A percentile compares a stretch with the other conserved stretches of the same genome.
Conservation (phyloP, 92 coral and sea anemone genomes). For the Palythoa grandis region DNA sequence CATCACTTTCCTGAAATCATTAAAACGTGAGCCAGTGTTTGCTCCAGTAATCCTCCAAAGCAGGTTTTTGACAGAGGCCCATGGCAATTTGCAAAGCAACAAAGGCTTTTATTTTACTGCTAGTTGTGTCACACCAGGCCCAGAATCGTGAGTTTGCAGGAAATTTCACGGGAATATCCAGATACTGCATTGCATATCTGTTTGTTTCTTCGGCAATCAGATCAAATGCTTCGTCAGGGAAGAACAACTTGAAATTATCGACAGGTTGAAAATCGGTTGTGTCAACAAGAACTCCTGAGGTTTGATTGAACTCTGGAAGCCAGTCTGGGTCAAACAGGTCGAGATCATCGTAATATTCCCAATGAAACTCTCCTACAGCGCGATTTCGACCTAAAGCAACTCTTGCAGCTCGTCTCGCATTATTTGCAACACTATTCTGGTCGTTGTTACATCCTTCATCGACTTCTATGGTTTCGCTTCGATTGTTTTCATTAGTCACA, state of each 20-base stretch:
- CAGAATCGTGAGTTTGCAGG: slow-evolving; percentile 57
- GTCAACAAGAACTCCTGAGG: slow-evolving; percentile 57
- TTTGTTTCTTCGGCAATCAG: slow-evolving; percentile 56
- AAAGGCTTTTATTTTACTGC: slow-evolving; percentile 63
- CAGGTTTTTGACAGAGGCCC: slow-evolving; percentile 66
- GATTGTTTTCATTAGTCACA: slow-evolving; percentile 15
- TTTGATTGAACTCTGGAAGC: slow-evolving; percentile 51
- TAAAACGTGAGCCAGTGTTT: slow-evolving; percentile 54
- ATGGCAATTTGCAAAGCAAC: slow-evolving; percentile 71
- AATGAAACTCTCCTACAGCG: slow-evolving; percentile 23
- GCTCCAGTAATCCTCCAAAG: slow-evolving; percentile 60
- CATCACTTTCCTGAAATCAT: no score
- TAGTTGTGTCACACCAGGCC: slow-evolving; percentile 62
- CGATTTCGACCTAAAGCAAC: slow-evolving; percentile 14
- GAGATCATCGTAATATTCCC: slow-evolving; percentile 52
- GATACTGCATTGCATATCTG: slow-evolving; percentile 60
- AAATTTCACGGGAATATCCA: slow-evolving; percentile 41
- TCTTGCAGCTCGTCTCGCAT: slow-evolving; percentile 34
- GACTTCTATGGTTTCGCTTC: slow-evolving; percentile 26
- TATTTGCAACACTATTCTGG: slow-evolving; percentile 2
- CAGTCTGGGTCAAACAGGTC: slow-evolving; percentile 64
- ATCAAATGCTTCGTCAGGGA: slow-evolving; percentile 59
- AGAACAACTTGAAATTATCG: slow-evolving; percentile 54
- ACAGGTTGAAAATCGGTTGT: slow-evolving; percentile 45
- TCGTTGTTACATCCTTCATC: slow-evolving; percentile 4